Percentiles rank a stretch among this genome's conserved stretches.
Evolutionary conservation across 2,888 invertebrate genomes (phyloP).

Genomic region (Fragum whitleyi): DNA sequence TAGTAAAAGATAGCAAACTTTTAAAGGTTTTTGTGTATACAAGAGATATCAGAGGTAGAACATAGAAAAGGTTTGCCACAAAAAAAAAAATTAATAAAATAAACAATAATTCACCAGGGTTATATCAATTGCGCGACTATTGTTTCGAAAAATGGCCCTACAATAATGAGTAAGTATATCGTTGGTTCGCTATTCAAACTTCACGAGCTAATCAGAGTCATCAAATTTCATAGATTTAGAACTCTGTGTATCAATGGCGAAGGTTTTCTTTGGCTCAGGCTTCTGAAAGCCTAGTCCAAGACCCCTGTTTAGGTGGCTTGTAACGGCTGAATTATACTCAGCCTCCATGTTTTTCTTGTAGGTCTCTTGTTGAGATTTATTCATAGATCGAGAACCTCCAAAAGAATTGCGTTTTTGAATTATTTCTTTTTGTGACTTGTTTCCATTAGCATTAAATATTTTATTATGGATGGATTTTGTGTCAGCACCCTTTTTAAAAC

Average conservation of each 20-base stretch:
- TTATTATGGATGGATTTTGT: slow-evolving; percentile 34
- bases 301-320: slow-evolving; percentile 71
- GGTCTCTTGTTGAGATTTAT: slow-evolving; percentile 57
- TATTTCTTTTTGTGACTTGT: neutral
- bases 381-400: slow-evolving; percentile 68
- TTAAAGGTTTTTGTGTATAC: too few species aligned
- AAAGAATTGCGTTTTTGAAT: neutral
- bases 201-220: slow-evolving; percentile 61
- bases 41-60: too few species aligned
- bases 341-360: slow-evolving; percentile 70
- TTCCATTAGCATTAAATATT: slow-evolving; percentile 28
- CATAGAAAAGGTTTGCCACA: too few species aligned
- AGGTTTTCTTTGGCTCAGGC: slow-evolving; percentile 75
- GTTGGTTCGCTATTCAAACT: too few species aligned
- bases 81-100: too few species aligned
- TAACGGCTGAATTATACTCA: slow-evolving; percentile 74
- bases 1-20: too few species aligned
- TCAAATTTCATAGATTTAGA: slow-evolving; percentile 76
- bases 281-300: slow-evolving; percentile 76
- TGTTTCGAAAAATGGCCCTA: too few species aligned
- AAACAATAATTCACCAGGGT: too few species aligned
- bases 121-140: too few species aligned
- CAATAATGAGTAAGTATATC: too few species aligned
- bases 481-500: slow-evolving; percentile 68
- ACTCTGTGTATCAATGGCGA: slow-evolving; percentile 73